phyloP scores from a whole-genome alignment of 2,888 invertebrate species.

The Tenthredo notha region DNA sequence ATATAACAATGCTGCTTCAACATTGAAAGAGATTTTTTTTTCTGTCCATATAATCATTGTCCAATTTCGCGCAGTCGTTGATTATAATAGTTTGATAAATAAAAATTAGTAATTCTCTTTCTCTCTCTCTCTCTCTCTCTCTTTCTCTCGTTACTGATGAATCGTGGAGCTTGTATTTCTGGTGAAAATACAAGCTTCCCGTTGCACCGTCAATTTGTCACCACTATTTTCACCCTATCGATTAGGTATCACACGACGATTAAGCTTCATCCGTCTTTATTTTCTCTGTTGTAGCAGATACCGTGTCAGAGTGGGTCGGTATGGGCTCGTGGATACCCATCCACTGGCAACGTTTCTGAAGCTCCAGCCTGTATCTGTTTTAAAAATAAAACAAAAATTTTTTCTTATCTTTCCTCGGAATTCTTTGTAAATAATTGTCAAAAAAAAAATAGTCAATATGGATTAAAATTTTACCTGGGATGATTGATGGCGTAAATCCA shows the following conservation, averaged over 20 bases:
- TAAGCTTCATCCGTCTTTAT: constrained; percentile 73
- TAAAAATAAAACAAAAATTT: constrained; percentile 31
- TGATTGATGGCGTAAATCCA: constrained; percentile 95
- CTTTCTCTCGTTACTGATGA: neutral
- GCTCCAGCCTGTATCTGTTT: constrained; percentile 83
- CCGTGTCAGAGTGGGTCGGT: constrained; percentile 63
- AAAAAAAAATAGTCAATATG: neutral
- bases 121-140: neutral
- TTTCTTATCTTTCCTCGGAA: neutral
- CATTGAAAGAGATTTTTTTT: constrained; percentile 19
- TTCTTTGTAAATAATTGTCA: neutral
- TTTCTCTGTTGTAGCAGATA: constrained; percentile 73
- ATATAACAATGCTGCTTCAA: constrained; percentile 25
- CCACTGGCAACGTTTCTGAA: constrained; percentile 91
- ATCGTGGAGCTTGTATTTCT: constrained; percentile 36
- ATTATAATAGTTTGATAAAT: neutral
- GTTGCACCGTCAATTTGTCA: neutral
- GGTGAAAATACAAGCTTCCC: constrained; percentile 46
- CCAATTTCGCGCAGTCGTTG: constrained; percentile 25
- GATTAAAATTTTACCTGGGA: constrained; percentile 83
- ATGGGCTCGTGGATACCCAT: constrained; percentile 79
- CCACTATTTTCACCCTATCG: neutral
- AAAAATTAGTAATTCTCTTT: neutral
- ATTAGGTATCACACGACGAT: constrained; percentile 31
- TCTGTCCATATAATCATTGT: constrained; percentile 36